Evolutionary conservation across 1,140 invertebrate species (phyloP).

Genomic region (Zaprionus tsacasi): DNA sequence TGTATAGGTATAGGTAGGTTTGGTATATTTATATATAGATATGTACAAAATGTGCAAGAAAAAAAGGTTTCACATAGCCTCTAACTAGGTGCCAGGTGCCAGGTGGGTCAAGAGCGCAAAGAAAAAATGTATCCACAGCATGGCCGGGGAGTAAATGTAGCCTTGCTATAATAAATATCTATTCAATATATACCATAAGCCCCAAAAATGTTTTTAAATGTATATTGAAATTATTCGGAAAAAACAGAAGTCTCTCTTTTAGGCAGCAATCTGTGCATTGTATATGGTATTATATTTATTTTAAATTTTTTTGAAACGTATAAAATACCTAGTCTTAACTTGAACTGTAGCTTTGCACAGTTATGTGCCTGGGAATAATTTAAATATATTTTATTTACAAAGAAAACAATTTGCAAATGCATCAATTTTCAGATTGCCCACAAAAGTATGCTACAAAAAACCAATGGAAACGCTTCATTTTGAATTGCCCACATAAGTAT

Average conservation of each 20-base stretch:
- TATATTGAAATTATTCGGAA: no score
- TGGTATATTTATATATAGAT: slow-evolving; percentile 42
- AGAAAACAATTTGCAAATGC: no score
- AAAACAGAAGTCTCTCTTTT: no score
- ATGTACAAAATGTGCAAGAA: slow-evolving; percentile 51
- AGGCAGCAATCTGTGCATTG: background rate
- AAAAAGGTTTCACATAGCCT: slow-evolving; percentile 22
- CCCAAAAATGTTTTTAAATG: no score
- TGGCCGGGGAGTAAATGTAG: slow-evolving; percentile 21
- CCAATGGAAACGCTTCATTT: background rate
- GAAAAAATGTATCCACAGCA: slow-evolving; percentile 13
- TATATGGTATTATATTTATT: background rate
- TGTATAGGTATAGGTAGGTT: slow-evolving; percentile 1
- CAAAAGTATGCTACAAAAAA: background rate
- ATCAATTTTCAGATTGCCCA: background rate
- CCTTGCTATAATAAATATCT: background rate
- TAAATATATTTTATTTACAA: no score
- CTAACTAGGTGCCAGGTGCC: slow-evolving; percentile 69
- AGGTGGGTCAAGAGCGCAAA: background rate
- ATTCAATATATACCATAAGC: no score
- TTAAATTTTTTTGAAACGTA: background rate
- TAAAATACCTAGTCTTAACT: no score
- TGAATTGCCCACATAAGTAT: background rate
- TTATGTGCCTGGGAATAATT: no score
- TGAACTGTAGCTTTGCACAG: no score